Conservation (phyloP, 2,113 vertebrate genomes). For the Gambusia affinis region DNA sequence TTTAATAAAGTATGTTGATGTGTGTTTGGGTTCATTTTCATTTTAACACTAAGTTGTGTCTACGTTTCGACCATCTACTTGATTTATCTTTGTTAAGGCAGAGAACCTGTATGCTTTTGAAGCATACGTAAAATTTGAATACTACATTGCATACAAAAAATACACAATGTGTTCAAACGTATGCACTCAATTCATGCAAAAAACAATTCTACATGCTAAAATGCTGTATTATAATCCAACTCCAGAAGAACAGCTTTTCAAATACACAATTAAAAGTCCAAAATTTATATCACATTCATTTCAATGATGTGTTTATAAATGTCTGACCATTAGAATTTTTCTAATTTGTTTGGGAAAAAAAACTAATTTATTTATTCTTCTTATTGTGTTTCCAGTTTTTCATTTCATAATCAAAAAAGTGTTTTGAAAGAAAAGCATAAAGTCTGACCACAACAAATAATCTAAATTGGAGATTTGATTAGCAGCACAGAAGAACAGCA, state of each 20-base stretch:
- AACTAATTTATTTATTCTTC: neutral
- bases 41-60: neutral
- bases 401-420: neutral
- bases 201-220: neutral
- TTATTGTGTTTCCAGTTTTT: neutral
- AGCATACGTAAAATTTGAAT: neutral
- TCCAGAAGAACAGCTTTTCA: neutral
- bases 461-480: slow-evolving; percentile 38
- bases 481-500: slow-evolving; percentile 61
- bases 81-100: neutral
- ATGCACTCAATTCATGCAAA: neutral
- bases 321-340: neutral
- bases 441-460: neutral
- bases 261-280: neutral
- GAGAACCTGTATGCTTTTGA: neutral
- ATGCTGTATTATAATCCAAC: neutral
- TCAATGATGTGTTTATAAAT: neutral
- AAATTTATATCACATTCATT: neutral
- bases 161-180: too few relatives aligned
- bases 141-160: too few relatives aligned
- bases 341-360: neutral
- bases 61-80: neutral
- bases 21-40: neutral
- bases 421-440: too few relatives aligned
- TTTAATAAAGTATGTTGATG: neutral